phyloP scores from a whole-genome alignment of 2,888 invertebrate species.

The Taenaris catops region DNA sequence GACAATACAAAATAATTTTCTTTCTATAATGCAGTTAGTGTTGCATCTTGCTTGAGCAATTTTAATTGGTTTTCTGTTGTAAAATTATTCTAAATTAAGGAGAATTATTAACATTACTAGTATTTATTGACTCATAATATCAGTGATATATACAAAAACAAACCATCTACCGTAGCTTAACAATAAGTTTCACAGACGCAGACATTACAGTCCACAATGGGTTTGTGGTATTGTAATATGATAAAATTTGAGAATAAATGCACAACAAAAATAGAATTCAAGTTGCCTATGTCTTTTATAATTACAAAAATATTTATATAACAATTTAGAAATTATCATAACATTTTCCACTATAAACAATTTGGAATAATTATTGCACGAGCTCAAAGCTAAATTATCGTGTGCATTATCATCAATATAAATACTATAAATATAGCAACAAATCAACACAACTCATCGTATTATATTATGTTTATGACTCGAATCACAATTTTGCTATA shows the following conservation, averaged over 20 bases:
- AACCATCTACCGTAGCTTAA: constrained; percentile 53
- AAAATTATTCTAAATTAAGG: constrained; percentile 74
- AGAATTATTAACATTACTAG: constrained; percentile 71
- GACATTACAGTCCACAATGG: constrained; percentile 70
- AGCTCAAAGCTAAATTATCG: constrained; percentile 69
- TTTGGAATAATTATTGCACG: constrained; percentile 78
- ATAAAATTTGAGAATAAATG: constrained; percentile 75
- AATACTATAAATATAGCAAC: constrained; percentile 69
- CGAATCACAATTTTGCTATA: constrained; percentile 41
- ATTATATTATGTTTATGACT: constrained; percentile 48
- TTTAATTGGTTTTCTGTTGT: constrained; percentile 68
- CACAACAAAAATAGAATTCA: constrained; percentile 76
- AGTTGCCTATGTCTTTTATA: constrained; percentile 75
- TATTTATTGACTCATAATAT: constrained; percentile 78
- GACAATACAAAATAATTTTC: constrained; percentile 64
- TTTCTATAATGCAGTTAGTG: constrained; percentile 71
- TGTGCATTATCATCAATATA: constrained; percentile 53
- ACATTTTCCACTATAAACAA: constrained; percentile 64
- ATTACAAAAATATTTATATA: constrained; percentile 73
- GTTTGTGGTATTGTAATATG: constrained; percentile 54
- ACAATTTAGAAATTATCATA: constrained; percentile 76
- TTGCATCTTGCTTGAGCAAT: constrained; percentile 77
- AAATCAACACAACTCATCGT: constrained; percentile 66
- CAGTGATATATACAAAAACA: constrained; percentile 65
- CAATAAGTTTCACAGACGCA: constrained; percentile 55